Percentiles rank a stretch among this genome's conserved stretches.
Evolutionary conservation across 2,113 vertebrate species (phyloP).

Genomic region (Chionomys nivalis): DNA sequence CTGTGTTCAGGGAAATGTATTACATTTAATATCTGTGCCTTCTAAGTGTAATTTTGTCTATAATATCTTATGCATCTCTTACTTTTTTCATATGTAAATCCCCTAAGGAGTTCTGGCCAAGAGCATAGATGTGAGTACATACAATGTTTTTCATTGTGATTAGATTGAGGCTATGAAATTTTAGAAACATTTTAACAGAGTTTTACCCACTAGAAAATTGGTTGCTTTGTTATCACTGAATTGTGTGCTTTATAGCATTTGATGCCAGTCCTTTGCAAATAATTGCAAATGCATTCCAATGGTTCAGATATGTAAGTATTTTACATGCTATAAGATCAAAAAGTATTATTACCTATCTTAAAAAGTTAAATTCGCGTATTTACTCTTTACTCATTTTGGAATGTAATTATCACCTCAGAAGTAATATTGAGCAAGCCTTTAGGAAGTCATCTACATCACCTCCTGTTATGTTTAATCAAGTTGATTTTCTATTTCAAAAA

Average conservation of each 20-base stretch:
- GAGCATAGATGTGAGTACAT: background rate
- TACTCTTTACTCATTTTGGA: background rate
- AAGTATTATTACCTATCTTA: background rate
- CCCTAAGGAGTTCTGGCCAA: background rate
- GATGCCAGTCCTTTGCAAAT: background rate
- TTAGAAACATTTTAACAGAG: background rate
- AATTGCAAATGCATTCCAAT: background rate
- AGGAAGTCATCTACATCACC: background rate
- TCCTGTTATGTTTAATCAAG: background rate
- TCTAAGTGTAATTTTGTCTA: background rate
- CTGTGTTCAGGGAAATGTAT: background rate
- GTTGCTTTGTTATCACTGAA: background rate
- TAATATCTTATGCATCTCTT: background rate
- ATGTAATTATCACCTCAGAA: background rate
- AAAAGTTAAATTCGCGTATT: background rate
- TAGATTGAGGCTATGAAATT: background rate
- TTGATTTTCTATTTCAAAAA: background rate
- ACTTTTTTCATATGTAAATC: background rate
- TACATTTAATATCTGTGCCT: background rate
- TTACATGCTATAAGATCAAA: background rate
- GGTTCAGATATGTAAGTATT: background rate
- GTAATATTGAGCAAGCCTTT: background rate
- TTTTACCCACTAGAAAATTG: background rate
- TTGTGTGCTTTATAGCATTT: background rate
- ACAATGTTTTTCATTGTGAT: background rate